Percentiles rank a stretch among this genome's conserved stretches.
Conservation (phyloP, 1,140 invertebrate species). For the Nymphalis io region DNA sequence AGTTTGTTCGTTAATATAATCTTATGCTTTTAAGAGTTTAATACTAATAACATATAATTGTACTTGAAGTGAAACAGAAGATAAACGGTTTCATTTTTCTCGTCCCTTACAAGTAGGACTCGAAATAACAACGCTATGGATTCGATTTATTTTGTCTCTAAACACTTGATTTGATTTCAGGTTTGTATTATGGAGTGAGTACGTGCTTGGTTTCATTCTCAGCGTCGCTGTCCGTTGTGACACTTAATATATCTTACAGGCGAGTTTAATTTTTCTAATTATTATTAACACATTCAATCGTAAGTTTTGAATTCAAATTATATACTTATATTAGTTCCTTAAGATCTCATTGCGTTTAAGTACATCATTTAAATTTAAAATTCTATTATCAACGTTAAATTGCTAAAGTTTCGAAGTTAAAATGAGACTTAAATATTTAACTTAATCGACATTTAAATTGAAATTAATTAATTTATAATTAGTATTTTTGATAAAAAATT, state of each 20-base stretch:
- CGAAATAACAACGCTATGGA: conserved; percentile 7
- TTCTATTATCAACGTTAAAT: too few relatives aligned
- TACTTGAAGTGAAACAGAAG: background rate
- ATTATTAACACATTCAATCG: background rate
- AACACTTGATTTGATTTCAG: conserved; percentile 74
- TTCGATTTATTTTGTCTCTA: conserved; percentile 20
- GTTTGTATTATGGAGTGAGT: conserved; percentile 94
- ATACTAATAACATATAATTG: background rate
- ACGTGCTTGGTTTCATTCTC: conserved; percentile 95
- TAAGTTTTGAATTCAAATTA: background rate
- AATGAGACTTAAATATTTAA: too few relatives aligned
- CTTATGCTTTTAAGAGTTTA: background rate
- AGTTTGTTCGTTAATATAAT: background rate
- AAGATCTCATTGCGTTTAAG: too few relatives aligned
- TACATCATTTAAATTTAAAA: too few relatives aligned
- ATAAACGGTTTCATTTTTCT: conserved; percentile 1
- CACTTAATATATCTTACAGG: conserved; percentile 92
- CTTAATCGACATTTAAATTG: too few relatives aligned
- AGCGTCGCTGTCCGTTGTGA: conserved; percentile 91
- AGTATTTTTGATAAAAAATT: too few relatives aligned
- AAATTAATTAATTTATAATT: too few relatives aligned
- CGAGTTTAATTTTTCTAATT: conserved; percentile 49
- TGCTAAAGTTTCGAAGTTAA: too few relatives aligned
- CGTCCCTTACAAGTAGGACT: conserved; percentile 3
- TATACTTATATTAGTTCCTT: background rate